Conservation (phyloP, 2,888 invertebrate genomes). For the Periphyllus acericola region DNA sequence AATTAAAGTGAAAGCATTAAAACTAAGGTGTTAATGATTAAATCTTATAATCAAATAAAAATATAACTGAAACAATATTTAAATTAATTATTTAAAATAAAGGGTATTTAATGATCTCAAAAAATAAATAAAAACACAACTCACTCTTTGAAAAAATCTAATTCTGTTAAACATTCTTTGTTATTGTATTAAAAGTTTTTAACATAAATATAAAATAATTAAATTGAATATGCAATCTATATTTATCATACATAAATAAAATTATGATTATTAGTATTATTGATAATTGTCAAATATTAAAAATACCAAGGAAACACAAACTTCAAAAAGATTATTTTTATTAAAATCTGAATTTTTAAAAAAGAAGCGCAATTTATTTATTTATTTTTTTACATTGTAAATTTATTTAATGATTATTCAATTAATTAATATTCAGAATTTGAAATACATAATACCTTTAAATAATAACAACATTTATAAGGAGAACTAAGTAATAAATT, state of each 20-base stretch:
- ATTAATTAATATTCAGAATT: too few relatives aligned
- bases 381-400: too few relatives aligned
- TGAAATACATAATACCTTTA: too few relatives aligned
- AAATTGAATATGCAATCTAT: not conserved
- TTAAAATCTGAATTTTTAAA: not conserved
- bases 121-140: not conserved
- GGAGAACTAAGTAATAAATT: too few relatives aligned
- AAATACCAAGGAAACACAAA: not conserved
- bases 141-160: conserved; percentile 9
- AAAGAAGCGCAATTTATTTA: too few relatives aligned
- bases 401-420: too few relatives aligned
- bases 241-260: not conserved
- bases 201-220: not conserved
- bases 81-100: not conserved
- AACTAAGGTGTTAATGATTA: not conserved
- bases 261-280: not conserved
- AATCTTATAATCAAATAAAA: not conserved
- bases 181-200: not conserved
- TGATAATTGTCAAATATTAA: not conserved
- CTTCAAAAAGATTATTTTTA: too few relatives aligned
- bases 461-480: too few relatives aligned
- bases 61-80: not conserved
- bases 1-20: conserved; percentile 43
- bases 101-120: not conserved
- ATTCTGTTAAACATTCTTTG: not conserved